These are phyloP conservation scores for Camponotus pennsylvanicus DNA, from an alignment of 1,140 invertebrate genomes.

Conservation along the genomic window DNA sequence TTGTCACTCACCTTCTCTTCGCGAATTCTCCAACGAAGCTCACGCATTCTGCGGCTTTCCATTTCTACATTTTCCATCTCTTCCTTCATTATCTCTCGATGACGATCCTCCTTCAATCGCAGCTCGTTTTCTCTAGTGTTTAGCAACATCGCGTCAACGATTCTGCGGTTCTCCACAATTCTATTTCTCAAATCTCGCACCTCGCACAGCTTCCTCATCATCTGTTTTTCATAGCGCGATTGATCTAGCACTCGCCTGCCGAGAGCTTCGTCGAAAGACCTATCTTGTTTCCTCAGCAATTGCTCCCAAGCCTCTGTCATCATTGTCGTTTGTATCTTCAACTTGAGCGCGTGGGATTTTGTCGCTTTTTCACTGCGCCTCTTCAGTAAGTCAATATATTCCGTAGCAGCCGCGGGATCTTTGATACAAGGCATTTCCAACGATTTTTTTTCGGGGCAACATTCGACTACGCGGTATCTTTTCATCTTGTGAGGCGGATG, in stretches of 20 bases:
- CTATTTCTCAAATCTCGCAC: constrained; percentile 86
- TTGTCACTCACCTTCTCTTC: constrained; percentile 75
- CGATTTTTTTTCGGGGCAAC: constrained; percentile 23
- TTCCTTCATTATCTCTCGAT: constrained; percentile 83
- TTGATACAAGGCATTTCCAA: background rate
- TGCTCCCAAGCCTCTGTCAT: constrained; percentile 81
- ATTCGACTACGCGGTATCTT: constrained; percentile 11
- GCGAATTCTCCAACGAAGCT: constrained; percentile 86
- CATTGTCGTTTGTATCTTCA: constrained; percentile 78
- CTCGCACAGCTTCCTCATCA: constrained; percentile 88
- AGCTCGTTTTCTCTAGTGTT: constrained; percentile 85
- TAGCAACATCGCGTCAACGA: constrained; percentile 84
- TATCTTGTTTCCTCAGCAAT: constrained; percentile 84
- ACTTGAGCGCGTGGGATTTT: constrained; percentile 69
- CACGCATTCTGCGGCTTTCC: constrained; percentile 85
- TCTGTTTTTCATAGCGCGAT: constrained; percentile 89
- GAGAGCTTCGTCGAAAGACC: constrained; percentile 84
- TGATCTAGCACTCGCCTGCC: constrained; percentile 87
- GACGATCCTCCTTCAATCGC: constrained; percentile 82
- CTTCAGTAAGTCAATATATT: constrained; percentile 78
- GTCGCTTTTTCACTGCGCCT: constrained; percentile 68
- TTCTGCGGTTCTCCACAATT: constrained; percentile 85
- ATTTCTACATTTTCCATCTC: constrained; percentile 85
- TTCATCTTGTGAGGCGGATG: background rate
- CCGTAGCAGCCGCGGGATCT: constrained; percentile 65